Base-by-base conservation (phyloP, 2,113 vertebrate genomes). In the Antechinus stuartii region DNA sequence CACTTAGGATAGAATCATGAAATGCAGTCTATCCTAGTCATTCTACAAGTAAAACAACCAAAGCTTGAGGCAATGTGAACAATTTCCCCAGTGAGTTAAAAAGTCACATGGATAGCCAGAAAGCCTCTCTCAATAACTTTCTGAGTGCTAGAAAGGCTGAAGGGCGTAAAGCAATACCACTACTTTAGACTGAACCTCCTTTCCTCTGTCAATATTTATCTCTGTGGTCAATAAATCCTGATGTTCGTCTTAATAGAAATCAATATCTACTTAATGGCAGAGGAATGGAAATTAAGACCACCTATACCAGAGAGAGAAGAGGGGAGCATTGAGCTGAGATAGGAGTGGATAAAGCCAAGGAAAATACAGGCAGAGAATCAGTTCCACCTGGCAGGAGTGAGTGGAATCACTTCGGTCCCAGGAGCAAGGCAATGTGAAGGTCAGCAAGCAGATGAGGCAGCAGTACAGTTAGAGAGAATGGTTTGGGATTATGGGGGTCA, bases 191-290 rank as follows among this genome's bases (percentile, higher is more conserved):
- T 54, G 89, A 0, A 0, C 27, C 5, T 53, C 52, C 54, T 47
- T 50, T 16, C 90, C 76, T 90, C 56, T 24, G 57, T 92, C 94
- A 96, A 52, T 91, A 89, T 92, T 96, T 53, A 89, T 90, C 42
- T 94, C 96, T 96, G 89, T 2, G 19, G 56, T 97, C 91, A 92
- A 93, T 92, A 95, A 95, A 95, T 95, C 54, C 91, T 54, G 47
- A 76, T 91, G 92, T 22, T 91, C 90, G 84, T 89, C 54, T 91
- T 92, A 91, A 96, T 3, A 96, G 93, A 96, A 96, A 96, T 97
- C 95, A 95, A 92, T 95, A 96, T 90, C 94, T 94, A 91, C 84
- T 94, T 94, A 91, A 96, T 19, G 42, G 96, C 91, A 95, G 95
- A 96, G 93, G 91, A 94, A 94, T 0, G 9, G 54, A 94, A 93